Conservation (phyloP, 2,113 vertebrate species). For the Holacanthus passer region DNA sequence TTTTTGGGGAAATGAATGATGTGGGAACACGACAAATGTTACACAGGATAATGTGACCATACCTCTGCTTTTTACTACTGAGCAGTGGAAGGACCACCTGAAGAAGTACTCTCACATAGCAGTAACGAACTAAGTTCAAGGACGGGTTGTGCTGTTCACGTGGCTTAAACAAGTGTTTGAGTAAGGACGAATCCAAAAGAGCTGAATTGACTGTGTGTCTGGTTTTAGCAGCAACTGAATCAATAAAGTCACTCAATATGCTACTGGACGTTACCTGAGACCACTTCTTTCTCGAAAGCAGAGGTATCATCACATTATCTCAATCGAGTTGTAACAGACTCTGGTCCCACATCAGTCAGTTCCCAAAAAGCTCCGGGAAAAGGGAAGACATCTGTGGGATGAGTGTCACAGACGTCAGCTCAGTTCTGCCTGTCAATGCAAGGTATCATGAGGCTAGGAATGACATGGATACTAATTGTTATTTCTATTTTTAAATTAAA, state of each 20-base stretch:
- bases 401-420: no score
- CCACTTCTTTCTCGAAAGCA: background rate
- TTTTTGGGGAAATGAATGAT: background rate
- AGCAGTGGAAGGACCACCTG: background rate
- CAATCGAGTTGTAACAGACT: background rate
- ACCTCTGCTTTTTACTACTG: background rate
- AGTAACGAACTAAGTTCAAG: background rate
- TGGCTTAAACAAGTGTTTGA: background rate
- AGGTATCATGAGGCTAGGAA: background rate
- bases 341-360: background rate
- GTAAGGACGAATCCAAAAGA: background rate
- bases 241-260: background rate
- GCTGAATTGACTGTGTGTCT: background rate
- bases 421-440: no score
- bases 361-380: background rate
- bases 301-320: background rate
- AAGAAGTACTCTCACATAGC: background rate
- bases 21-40: background rate
- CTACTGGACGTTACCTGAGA: background rate
- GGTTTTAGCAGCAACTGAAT: background rate
- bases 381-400: background rate
- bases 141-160: background rate
- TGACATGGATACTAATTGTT: background rate
- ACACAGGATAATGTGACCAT: background rate
- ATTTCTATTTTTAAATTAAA: background rate